These are phyloP conservation scores for Aromia moschata DNA, from an alignment of 2,888 invertebrate genomes.

Conservation along the genomic window DNA sequence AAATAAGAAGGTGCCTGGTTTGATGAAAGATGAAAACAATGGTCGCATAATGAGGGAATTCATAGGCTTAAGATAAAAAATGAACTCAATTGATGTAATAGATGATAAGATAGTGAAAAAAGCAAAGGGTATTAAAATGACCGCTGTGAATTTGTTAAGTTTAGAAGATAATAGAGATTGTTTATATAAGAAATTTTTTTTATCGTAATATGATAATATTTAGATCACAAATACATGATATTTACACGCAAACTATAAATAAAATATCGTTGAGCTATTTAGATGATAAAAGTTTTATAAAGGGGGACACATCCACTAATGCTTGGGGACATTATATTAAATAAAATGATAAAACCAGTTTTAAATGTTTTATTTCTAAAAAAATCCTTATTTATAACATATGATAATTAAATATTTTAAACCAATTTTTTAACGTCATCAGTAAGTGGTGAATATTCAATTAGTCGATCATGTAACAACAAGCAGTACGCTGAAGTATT, in stretches of 20 bases:
- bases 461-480: slow-evolving; percentile 42
- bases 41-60: slow-evolving; percentile 2
- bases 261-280: slow-evolving; percentile 25
- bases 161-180: slow-evolving; percentile 25
- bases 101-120: slow-evolving; percentile 10
- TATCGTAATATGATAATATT: slow-evolving; percentile 23
- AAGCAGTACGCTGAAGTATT: slow-evolving; percentile 47
- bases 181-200: slow-evolving; percentile 24
- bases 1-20: slow-evolving; percentile 11
- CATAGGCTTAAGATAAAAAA: neutral
- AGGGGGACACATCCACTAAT: slow-evolving; percentile 22
- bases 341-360: too few species aligned
- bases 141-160: slow-evolving; percentile 1
- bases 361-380: too few species aligned
- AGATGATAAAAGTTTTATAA: slow-evolving; percentile 28
- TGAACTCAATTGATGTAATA: neutral
- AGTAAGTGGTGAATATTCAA: slow-evolving; percentile 43
- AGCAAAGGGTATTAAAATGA: slow-evolving; percentile 30
- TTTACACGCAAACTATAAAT: slow-evolving; percentile 30
- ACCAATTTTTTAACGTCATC: slow-evolving; percentile 41
- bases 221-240: slow-evolving; percentile 26
- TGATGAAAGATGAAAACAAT: slow-evolving; percentile 18
- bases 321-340: slow-evolving; percentile 32
- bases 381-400: too few species aligned
- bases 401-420: too few species aligned